Conservation (phyloP, 2,797 vertebrate species). For the Eidolon dupreanum region DNA sequence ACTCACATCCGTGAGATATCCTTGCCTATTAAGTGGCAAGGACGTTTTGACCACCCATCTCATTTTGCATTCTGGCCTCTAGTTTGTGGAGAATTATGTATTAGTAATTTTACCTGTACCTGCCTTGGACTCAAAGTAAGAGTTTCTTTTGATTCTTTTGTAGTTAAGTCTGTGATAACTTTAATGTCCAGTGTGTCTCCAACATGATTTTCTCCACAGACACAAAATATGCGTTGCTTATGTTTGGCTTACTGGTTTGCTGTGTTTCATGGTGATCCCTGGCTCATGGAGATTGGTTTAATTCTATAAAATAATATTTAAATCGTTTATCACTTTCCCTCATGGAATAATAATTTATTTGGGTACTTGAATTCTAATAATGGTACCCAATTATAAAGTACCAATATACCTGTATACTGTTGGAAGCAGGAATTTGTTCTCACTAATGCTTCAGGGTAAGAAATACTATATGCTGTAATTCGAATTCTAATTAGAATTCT, state of each 20-base stretch:
- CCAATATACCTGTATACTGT: neutral
- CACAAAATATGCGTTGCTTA: neutral
- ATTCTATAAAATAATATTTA: neutral
- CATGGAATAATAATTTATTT: neutral
- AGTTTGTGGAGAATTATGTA: neutral
- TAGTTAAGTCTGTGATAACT: neutral
- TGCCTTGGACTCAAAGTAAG: neutral
- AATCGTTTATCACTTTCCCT: neutral
- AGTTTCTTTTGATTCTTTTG: neutral
- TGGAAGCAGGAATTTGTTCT: neutral
- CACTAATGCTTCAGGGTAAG: neutral
- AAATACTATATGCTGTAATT: neutral
- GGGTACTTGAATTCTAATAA: conserved; percentile 36
- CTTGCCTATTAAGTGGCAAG: neutral
- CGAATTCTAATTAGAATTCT: conserved; percentile 46
- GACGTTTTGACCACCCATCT: neutral
- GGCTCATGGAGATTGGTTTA: neutral
- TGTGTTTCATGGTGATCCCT: neutral
- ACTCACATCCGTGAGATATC: neutral
- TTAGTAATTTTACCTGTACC: conserved; percentile 4
- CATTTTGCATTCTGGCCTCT: neutral
- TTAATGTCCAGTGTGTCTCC: neutral
- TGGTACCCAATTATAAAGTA: neutral
- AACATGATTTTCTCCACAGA: neutral
- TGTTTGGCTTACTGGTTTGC: neutral